Evolutionary conservation across 2,797 vertebrate genomes (phyloP).

Genomic region (Anguilla marmorata): DNA sequence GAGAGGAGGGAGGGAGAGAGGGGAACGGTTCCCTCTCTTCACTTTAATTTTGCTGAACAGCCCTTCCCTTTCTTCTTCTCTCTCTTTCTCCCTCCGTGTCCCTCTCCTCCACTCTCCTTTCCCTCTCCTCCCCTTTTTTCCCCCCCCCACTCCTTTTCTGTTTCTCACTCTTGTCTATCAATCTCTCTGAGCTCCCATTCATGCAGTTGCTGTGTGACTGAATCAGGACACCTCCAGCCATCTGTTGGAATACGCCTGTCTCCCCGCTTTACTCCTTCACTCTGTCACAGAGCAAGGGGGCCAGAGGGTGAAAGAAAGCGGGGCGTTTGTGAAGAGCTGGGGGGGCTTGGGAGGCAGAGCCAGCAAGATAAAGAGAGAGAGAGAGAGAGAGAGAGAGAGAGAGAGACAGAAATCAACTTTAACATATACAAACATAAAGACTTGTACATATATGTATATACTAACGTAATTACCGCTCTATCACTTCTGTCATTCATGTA

Average conservation of each 20-base stretch:
- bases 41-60: constrained; percentile 27
- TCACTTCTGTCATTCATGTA: not conserved
- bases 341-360: constrained; percentile 48
- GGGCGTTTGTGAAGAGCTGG: not conserved
- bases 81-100: constrained; percentile 29
- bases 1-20: constrained; percentile 65
- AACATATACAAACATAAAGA: not conserved
- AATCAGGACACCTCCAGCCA: constrained; percentile 65
- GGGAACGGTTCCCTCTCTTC: constrained; percentile 47
- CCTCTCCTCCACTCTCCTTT: constrained; percentile 37
- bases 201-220: constrained; percentile 54
- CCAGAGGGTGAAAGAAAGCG: not conserved
- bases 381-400: constrained; percentile 62
- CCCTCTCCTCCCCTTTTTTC: not conserved
- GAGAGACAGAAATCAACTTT: constrained; percentile 51
- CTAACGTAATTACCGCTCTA: not conserved
- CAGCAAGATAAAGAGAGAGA: constrained; percentile 54
- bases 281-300: constrained; percentile 59
- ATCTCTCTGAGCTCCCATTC: constrained; percentile 56
- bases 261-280: constrained; percentile 71
- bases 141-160: constrained; percentile 17
- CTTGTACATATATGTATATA: not conserved
- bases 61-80: not conserved
- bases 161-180: constrained; percentile 36
- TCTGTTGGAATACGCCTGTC: constrained; percentile 67